Evolutionary conservation across 2,113 vertebrate genomes (phyloP).

Genomic region (Hippocampus mohnikei): DNA sequence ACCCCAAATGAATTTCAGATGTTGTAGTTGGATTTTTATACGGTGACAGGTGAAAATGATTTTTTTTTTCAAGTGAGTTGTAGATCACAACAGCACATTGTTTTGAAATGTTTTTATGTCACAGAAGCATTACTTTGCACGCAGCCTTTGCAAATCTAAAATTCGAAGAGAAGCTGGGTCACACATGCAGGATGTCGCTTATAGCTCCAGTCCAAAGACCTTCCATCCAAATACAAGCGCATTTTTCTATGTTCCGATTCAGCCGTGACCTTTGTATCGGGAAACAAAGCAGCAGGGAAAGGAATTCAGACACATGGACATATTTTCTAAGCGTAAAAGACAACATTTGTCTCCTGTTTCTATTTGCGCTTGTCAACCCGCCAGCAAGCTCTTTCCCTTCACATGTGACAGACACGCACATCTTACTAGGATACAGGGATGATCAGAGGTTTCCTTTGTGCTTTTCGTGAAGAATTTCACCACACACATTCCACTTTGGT

Average conservation of each 20-base stretch:
- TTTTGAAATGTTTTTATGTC: background rate
- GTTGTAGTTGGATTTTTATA: too few species aligned
- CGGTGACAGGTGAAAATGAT: too few species aligned
- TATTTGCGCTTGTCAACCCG: slow-evolving; percentile 17
- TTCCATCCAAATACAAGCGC: background rate
- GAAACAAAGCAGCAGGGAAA: slow-evolving; percentile 6
- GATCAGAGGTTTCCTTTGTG: slow-evolving; percentile 44
- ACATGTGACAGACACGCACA: slow-evolving; percentile 23
- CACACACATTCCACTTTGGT: slow-evolving; percentile 47
- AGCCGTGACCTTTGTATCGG: slow-evolving; percentile 5
- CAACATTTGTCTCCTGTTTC: slow-evolving; percentile 18
- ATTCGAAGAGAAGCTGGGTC: slow-evolving; percentile 23
- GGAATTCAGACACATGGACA: slow-evolving; percentile 9
- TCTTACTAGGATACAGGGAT: slow-evolving; percentile 38
- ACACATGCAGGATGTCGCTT: slow-evolving; percentile 23
- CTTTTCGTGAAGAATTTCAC: slow-evolving; percentile 63
- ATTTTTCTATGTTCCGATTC: background rate
- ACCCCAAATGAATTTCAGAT: too few species aligned
- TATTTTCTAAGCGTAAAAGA: slow-evolving; percentile 31
- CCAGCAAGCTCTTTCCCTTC: slow-evolving; percentile 36
- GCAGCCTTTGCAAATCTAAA: background rate
- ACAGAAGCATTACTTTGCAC: background rate
- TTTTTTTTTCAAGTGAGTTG: too few species aligned
- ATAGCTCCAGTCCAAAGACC: background rate
- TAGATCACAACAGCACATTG: too few species aligned